These are phyloP conservation scores for Caenorhabditis wallacei DNA, from an alignment of 2,888 invertebrate genomes.

Conservation along the genomic window DNA sequence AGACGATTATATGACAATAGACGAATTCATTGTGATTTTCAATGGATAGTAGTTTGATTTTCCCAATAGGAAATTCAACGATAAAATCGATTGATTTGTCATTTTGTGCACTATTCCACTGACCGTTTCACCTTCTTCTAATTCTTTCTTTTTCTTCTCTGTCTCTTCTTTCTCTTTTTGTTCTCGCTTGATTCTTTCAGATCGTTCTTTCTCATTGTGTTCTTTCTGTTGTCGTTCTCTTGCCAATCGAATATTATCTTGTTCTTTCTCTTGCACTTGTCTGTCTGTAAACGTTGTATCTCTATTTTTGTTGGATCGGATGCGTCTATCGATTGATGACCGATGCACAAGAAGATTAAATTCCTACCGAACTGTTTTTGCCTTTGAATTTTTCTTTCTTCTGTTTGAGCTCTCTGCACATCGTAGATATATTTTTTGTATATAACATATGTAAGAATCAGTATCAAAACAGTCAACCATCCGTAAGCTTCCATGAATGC, in stretches of 20 bases:
- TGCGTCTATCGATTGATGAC: too few relatives aligned
- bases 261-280: constrained; percentile 11
- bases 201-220: constrained; percentile 29
- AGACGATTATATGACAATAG: too few relatives aligned
- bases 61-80: too few relatives aligned
- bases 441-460: constrained; percentile 15
- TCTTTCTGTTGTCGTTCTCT: constrained; percentile 47
- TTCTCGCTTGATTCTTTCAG: constrained; percentile 23
- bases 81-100: too few relatives aligned
- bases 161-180: constrained; percentile 26
- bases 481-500: constrained; percentile 49
- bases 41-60: too few relatives aligned
- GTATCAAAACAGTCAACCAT: constrained; percentile 38
- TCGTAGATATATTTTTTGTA: constrained; percentile 47
- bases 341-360: too few relatives aligned
- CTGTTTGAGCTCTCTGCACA: not conserved
- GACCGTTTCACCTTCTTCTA: constrained; percentile 22
- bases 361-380: constrained; percentile 36
- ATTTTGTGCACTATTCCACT: not conserved
- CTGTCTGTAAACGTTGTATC: constrained; percentile 44
- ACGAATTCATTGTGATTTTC: too few relatives aligned
- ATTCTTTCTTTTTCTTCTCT: constrained; percentile 15
- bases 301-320: too few relatives aligned
- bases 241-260: constrained; percentile 24
- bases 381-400: constrained; percentile 5